phyloP scores from a whole-genome alignment of 2,797 vertebrate species.

The Helarctos malayanus region DNA sequence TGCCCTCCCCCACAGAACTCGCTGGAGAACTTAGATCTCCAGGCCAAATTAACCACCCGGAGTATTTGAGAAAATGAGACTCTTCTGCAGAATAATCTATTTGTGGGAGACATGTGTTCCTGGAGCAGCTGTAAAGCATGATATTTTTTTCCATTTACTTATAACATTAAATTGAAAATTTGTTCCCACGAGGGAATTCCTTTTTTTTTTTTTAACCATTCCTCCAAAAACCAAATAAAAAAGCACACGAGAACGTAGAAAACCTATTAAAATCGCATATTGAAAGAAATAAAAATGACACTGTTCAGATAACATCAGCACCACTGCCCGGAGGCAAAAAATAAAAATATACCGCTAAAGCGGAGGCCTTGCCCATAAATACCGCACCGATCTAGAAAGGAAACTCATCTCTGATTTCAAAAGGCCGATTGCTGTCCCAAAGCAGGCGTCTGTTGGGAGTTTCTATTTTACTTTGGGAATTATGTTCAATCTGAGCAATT shows the following conservation, averaged over 20 bases:
- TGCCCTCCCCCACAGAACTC: neutral
- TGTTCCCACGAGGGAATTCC: conserved; percentile 24
- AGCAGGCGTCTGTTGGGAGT: neutral
- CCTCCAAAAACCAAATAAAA: conserved; percentile 63
- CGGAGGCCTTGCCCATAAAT: neutral
- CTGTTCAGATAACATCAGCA: conserved; percentile 53
- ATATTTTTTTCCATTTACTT: conserved; percentile 63
- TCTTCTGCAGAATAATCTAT: conserved; percentile 24
- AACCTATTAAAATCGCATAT: conserved; percentile 59
- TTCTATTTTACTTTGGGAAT: conserved; percentile 53
- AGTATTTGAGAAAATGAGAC: neutral
- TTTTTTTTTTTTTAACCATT: conserved; percentile 54
- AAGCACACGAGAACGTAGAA: conserved; percentile 30
- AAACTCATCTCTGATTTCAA: neutral
- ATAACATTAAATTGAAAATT: conserved; percentile 73
- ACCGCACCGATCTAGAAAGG: neutral
- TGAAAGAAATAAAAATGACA: neutral
- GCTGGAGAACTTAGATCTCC: neutral
- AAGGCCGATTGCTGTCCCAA: neutral
- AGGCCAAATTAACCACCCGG: neutral
- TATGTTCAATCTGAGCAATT: conserved; percentile 36
- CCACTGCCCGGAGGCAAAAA: conserved; percentile 11
- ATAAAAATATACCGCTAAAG: neutral
- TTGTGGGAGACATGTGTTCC: neutral
- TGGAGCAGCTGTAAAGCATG: neutral